Conservation (phyloP, 2,113 vertebrate species). For the Isichthys henryi region DNA sequence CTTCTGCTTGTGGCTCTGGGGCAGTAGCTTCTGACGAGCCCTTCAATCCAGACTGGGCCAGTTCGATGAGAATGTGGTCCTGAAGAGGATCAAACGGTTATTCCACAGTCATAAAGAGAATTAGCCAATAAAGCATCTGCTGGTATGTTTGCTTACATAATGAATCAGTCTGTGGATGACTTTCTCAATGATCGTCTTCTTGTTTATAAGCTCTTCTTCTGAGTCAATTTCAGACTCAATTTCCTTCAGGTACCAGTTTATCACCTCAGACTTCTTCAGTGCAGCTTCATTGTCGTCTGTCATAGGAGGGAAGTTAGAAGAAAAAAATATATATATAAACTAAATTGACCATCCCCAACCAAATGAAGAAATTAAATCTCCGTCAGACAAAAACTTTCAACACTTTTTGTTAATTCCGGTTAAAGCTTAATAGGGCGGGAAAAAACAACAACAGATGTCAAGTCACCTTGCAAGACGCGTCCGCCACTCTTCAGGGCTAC, state of each 20-base stretch:
- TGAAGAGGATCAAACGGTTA: constrained; percentile 38
- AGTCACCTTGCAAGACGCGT: not conserved
- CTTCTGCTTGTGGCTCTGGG: constrained; percentile 59
- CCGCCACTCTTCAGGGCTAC: not conserved
- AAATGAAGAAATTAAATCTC: not conserved
- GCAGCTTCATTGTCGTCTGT: constrained; percentile 80
- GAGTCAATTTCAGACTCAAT: constrained; percentile 95
- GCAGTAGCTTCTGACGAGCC: constrained; percentile 60
- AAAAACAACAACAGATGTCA: not conserved
- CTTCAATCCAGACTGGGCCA: constrained; percentile 76
- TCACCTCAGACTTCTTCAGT: constrained; percentile 80
- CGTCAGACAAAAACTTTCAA: not conserved
- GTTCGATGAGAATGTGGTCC: constrained; percentile 94
- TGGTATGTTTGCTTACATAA: constrained; percentile 66
- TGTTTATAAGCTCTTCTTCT: constrained; percentile 86
- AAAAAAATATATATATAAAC: not conserved
- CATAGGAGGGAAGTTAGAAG: not conserved
- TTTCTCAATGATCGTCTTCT: constrained; percentile 88
- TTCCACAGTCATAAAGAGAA: not conserved
- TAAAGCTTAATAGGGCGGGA: not conserved
- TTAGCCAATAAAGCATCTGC: not conserved
- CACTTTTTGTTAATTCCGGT: not conserved
- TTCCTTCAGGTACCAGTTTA: constrained; percentile 98
- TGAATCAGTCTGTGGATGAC: constrained; percentile 88
- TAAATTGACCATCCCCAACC: not conserved